Conservation (phyloP, 2,888 invertebrate genomes). For the Eupsilia transversa region DNA sequence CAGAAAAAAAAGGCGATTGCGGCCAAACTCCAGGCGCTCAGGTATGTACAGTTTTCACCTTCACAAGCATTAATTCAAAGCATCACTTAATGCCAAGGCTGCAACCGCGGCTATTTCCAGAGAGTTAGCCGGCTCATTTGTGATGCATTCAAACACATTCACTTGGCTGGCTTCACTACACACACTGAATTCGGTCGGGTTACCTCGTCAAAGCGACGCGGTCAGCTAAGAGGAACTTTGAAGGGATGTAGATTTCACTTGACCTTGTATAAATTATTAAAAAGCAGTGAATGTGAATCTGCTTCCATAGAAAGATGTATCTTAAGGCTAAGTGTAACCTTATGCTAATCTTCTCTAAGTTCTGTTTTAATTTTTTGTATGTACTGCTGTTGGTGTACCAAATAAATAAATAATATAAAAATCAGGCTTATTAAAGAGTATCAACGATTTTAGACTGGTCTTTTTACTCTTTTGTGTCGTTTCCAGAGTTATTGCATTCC, state of each 20-base stretch:
- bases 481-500: background rate
- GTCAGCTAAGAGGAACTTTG: slow-evolving; percentile 38
- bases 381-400: too few relatives aligned
- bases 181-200: slow-evolving; percentile 43
- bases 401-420: too few relatives aligned
- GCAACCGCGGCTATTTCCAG: slow-evolving; percentile 52
- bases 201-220: slow-evolving; percentile 44
- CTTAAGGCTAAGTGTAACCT: background rate
- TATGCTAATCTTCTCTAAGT: too few relatives aligned
- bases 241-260: slow-evolving; percentile 15
- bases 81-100: slow-evolving; percentile 36
- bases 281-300: background rate
- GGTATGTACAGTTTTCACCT: background rate
- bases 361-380: too few relatives aligned
- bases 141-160: slow-evolving; percentile 56
- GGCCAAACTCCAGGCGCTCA: background rate
- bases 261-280: slow-evolving; percentile 24
- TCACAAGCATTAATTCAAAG: slow-evolving; percentile 17
- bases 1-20: background rate
- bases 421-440: background rate
- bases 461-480: background rate
- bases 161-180: slow-evolving; percentile 49
- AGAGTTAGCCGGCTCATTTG: slow-evolving; percentile 63
- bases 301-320: background rate
- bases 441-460: background rate